Percentiles rank a stretch among this genome's conserved stretches.
These are phyloP conservation scores for Illadopsis cleaveri DNA, from an alignment of 2,113 vertebrate genomes.

Conservation along the genomic window DNA sequence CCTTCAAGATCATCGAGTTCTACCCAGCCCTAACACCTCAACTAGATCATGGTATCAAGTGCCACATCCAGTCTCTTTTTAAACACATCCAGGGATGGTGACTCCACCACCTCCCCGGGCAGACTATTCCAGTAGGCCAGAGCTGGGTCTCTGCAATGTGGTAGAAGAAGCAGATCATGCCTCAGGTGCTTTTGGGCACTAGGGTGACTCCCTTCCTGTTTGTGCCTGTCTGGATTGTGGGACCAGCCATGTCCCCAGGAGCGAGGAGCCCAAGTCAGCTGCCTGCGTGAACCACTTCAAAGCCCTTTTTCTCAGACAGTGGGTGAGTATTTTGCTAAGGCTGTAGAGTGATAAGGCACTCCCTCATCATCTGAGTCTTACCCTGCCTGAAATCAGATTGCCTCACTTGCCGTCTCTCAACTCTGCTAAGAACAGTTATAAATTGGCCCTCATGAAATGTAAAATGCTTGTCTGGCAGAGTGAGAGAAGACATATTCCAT, in stretches of 20 bases:
- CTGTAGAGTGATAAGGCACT: background rate
- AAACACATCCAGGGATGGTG: too few relatives aligned
- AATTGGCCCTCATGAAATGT: constrained; percentile 8
- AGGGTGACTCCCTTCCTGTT: background rate
- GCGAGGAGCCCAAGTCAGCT: background rate
- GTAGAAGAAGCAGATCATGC: background rate
- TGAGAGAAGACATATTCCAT: constrained; percentile 11
- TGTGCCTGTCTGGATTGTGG: background rate
- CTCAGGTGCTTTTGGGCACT: accelerated
- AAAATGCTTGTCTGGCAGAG: constrained; percentile 38
- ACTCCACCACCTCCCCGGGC: too few relatives aligned
- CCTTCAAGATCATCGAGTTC: too few relatives aligned
- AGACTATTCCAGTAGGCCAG: too few relatives aligned
- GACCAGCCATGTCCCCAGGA: accelerated
- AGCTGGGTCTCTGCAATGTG: background rate
- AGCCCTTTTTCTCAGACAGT: background rate
- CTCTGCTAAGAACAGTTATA: background rate
- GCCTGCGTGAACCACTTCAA: background rate
- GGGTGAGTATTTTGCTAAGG: background rate
- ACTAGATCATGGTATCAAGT: too few relatives aligned
- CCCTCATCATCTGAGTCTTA: background rate
- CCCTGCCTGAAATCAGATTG: background rate
- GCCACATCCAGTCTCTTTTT: too few relatives aligned
- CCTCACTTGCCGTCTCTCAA: background rate
- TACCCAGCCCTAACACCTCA: too few relatives aligned